These are phyloP conservation scores for Gallinago undulata DNA, from an alignment of 2,113 vertebrate genomes.

Conservation along the genomic window DNA sequence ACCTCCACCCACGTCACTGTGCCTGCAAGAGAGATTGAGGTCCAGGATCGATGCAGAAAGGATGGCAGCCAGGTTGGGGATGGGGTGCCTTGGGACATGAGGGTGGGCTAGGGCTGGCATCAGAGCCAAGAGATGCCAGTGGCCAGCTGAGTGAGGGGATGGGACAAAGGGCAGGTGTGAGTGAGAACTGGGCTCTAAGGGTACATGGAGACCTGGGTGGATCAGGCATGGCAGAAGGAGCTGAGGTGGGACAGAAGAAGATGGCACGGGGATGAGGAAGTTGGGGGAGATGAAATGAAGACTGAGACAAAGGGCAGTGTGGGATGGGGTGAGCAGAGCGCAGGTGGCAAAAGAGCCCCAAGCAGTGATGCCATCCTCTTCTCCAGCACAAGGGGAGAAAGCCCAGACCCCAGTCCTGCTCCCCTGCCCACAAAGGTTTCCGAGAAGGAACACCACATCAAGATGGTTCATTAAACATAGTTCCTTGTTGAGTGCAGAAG, in stretches of 20 bases:
- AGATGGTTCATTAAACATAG: not conserved
- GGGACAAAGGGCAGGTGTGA: not conserved
- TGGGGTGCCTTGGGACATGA: not conserved
- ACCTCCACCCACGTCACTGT: constrained; percentile 53
- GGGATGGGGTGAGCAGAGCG: fast-evolving
- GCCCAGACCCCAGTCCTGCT: not conserved
- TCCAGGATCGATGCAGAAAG: not conserved
- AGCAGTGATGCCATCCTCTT: not conserved
- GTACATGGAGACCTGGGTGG: not conserved
- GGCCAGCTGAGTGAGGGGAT: not conserved
- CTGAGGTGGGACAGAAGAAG: not conserved
- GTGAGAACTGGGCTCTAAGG: not conserved
- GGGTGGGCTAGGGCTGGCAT: not conserved
- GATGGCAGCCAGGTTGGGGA: fast-evolving
- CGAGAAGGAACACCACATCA: not conserved
- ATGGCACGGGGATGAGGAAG: not conserved
- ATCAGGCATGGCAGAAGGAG: not conserved
- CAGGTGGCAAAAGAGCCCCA: not conserved
- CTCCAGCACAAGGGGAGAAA: not conserved
- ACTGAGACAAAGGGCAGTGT: not conserved
- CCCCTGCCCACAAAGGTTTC: not conserved
- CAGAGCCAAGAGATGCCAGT: not conserved
- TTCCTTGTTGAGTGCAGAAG: not conserved
- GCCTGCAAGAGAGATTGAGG: constrained; percentile 47
- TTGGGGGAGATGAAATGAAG: not conserved